Percentiles rank a stretch among this genome's conserved stretches.
phyloP scores from a whole-genome alignment of 2,113 vertebrate genomes.

The Austrofundulus limnaeus region DNA sequence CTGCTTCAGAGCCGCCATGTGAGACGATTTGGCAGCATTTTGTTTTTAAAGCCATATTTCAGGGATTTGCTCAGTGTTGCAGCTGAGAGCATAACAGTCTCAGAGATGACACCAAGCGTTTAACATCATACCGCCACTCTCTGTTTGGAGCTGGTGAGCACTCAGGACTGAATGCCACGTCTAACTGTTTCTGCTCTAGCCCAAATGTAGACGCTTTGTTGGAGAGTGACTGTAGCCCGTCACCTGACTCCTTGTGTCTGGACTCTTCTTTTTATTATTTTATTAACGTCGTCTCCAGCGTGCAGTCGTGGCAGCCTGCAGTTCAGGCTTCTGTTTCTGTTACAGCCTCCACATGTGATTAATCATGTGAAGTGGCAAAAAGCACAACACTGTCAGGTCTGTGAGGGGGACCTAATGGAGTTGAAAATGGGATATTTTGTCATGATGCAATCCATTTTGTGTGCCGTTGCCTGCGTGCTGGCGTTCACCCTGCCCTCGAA shows the following conservation, averaged over 20 bases:
- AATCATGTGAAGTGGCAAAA: constrained; percentile 75
- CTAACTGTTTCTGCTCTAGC: not conserved
- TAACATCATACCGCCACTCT: not conserved
- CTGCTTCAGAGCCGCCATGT: not conserved
- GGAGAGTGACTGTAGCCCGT: constrained; percentile 21
- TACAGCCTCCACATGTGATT: constrained; percentile 68
- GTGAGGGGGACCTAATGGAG: constrained; percentile 68
- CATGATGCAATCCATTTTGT: constrained; percentile 64
- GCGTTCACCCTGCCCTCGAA: constrained; percentile 34
- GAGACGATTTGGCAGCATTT: not conserved
- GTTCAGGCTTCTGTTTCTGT: constrained; percentile 51
- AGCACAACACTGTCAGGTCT: constrained; percentile 65
- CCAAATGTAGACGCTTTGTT: not conserved
- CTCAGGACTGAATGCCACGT: not conserved
- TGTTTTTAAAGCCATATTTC: not conserved
- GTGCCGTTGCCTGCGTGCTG: constrained; percentile 15
- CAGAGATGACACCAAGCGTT: not conserved
- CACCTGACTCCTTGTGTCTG: constrained; percentile 8
- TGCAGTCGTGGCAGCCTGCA: constrained; percentile 46
- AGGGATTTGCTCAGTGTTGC: not conserved
- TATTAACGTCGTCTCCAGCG: constrained; percentile 37
- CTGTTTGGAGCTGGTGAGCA: not conserved
- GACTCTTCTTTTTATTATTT: constrained; percentile 30
- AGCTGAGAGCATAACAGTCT: not conserved
- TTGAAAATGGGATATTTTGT: constrained; percentile 76